Percentiles rank a stretch among this genome's conserved stretches.
Conservation (phyloP, 1,140 invertebrate genomes). For the Ganaspis sp. region DNA sequence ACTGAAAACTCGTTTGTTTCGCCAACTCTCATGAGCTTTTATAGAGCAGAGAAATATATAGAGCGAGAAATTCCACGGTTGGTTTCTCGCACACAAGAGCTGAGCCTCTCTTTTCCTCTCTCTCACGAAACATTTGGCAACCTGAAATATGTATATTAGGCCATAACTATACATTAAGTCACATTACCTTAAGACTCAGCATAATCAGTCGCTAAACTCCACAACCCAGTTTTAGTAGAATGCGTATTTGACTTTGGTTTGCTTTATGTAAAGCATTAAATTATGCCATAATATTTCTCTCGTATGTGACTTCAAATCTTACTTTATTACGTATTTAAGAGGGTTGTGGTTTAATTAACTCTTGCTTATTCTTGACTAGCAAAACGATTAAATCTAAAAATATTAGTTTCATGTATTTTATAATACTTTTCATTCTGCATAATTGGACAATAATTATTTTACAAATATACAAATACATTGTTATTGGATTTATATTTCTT, state of each 20-base stretch:
- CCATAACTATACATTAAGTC: constrained; percentile 20
- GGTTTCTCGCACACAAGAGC: neutral
- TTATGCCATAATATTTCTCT: constrained; percentile 15
- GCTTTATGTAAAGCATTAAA: constrained; percentile 18
- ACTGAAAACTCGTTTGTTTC: constrained; percentile 19
- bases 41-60: constrained; percentile 18
- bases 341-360: constrained; percentile 9
- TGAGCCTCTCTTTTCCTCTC: neutral
- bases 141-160: constrained; percentile 20
- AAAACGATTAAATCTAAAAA: neutral
- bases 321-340: neutral
- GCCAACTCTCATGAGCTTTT: constrained; percentile 21
- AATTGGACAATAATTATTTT: no score
- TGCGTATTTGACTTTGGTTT: constrained; percentile 30
- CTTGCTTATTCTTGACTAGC: neutral
- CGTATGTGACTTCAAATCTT: neutral
- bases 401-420: no score
- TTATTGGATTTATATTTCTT: no score
- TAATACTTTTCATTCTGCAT: no score
- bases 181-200: constrained; percentile 18
- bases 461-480: no score
- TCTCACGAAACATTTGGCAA: constrained; percentile 22
- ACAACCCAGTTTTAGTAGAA: constrained; percentile 2
- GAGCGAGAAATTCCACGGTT: constrained; percentile 19
- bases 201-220: constrained; percentile 24